Conservation (phyloP, 2,888 invertebrate species). For the Sinopyrophorus schimmeli region DNA sequence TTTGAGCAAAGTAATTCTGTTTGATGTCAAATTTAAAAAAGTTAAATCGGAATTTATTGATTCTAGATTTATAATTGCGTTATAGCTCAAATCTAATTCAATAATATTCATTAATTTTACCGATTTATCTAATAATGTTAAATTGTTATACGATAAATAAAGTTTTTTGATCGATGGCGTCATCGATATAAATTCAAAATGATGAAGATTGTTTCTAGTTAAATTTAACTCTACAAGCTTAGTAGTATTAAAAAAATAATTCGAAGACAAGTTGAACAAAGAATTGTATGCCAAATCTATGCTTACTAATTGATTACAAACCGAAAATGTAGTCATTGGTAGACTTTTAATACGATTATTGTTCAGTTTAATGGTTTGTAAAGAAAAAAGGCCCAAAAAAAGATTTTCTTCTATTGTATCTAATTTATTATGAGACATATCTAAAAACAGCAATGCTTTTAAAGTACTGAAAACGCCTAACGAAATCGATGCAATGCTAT, state of each 20-base stretch:
- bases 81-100: not conserved
- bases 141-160: conserved; percentile 11
- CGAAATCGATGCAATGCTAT: conserved; percentile 52
- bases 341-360: not conserved
- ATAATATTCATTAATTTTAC: not conserved
- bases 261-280: not conserved
- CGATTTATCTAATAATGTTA: not conserved
- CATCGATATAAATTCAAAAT: not conserved
- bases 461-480: conserved; percentile 60
- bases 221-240: not conserved
- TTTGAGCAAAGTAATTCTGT: too few relatives aligned
- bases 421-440: conserved; percentile 2
- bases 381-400: conserved; percentile 2
- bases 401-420: conserved; percentile 2
- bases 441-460: conserved; percentile 34
- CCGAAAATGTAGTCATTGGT: not conserved
- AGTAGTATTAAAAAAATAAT: not conserved
- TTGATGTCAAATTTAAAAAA: conserved; percentile 11
- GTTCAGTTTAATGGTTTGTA: not conserved
- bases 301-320: not conserved
- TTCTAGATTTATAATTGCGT: not conserved
- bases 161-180: too few relatives aligned
- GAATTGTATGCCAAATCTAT: conserved; percentile 9
- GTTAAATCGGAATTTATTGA: not conserved
- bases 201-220: not conserved